These are phyloP conservation scores for Plecotus auritus DNA, from an alignment of 2,113 vertebrate species.

Conservation along the genomic window DNA sequence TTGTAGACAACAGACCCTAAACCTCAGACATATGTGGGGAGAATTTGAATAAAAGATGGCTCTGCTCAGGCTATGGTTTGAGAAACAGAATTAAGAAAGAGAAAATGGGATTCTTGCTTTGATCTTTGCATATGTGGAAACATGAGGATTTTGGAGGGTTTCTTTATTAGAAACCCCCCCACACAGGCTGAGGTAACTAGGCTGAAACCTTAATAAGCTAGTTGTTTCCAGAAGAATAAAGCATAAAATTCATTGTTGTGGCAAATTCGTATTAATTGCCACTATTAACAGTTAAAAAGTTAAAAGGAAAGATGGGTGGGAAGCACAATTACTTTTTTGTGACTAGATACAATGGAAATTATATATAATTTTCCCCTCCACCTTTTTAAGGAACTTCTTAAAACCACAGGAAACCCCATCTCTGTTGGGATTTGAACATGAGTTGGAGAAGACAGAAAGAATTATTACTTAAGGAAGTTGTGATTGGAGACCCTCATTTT, in stretches of 20 bases:
- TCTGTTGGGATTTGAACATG: neutral
- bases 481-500: constrained; percentile 40
- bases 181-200: neutral
- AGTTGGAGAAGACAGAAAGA: neutral
- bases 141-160: neutral
- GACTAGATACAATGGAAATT: neutral
- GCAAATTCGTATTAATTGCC: constrained; percentile 37
- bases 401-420: neutral
- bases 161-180: neutral
- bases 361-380: neutral
- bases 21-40: neutral
- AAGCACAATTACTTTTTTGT: constrained; percentile 12
- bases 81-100: constrained; percentile 40
- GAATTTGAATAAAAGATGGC: neutral
- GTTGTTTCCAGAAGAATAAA: neutral
- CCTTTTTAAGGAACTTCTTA: constrained; percentile 8
- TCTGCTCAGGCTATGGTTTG: neutral
- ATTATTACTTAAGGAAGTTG: neutral
- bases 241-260: neutral
- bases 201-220: neutral
- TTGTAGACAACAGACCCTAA: constrained; percentile 5
- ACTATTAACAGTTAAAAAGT: constrained; percentile 26
- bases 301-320: neutral
- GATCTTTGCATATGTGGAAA: constrained; percentile 1
- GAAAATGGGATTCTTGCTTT: constrained; percentile 37